A percentile compares a stretch with the other conserved stretches of the same genome.
Evolutionary conservation across 2,797 vertebrate species (phyloP).

Genomic region (Lithobates pipiens): DNA sequence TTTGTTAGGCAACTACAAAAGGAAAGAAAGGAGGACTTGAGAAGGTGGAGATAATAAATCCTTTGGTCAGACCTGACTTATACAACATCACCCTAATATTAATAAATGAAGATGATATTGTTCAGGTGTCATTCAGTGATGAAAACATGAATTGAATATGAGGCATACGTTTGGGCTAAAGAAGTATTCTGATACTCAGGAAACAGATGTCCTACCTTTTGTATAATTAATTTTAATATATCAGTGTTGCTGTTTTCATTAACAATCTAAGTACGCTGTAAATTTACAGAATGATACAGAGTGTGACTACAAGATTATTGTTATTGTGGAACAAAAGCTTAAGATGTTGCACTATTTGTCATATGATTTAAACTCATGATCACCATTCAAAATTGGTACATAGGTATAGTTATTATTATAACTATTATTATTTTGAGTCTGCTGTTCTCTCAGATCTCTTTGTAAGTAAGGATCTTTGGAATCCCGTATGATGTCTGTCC

Average conservation of each 20-base stretch:
- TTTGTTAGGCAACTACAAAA: constrained; percentile 1
- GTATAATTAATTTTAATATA: neutral
- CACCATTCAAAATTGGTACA: neutral
- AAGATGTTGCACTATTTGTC: no score
- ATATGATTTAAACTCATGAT: neutral
- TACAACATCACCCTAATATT: constrained; percentile 1
- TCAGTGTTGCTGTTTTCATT: neutral
- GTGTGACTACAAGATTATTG: neutral
- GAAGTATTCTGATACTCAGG: neutral
- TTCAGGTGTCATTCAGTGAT: neutral
- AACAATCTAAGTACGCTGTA: neutral
- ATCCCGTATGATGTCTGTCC: no score
- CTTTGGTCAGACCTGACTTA: neutral
- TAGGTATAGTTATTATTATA: neutral
- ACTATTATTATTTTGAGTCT: no score
- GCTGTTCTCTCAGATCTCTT: no score
- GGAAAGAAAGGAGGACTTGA: neutral
- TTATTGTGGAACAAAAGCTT: neutral
- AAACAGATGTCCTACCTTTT: neutral
- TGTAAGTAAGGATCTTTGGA: no score
- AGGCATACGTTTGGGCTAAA: neutral
- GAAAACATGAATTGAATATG: neutral
- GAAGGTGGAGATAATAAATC: neutral
- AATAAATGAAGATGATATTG: constrained; percentile 11
- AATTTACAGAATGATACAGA: neutral